These are phyloP conservation scores for Manacus vitellinus DNA, from an alignment of 2,113 vertebrate genomes.

Conservation along the genomic window DNA sequence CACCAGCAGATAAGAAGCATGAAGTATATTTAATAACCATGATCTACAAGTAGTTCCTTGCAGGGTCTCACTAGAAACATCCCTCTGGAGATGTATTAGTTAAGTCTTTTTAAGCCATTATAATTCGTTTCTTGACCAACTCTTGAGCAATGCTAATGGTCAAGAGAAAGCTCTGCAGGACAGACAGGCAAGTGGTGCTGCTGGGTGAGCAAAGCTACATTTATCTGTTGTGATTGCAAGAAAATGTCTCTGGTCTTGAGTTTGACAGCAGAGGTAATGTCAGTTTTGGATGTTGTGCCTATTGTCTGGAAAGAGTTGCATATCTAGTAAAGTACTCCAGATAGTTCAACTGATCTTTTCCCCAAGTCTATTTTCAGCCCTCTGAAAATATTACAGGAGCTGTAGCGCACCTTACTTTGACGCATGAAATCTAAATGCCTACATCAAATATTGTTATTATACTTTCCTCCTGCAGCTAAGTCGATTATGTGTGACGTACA, in stretches of 20 bases:
- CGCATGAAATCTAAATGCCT: accelerated
- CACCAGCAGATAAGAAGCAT: background rate
- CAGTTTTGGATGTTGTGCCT: background rate
- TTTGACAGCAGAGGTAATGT: background rate
- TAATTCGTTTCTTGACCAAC: background rate
- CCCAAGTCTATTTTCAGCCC: background rate
- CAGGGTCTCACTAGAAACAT: background rate
- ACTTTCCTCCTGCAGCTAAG: background rate
- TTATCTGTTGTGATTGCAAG: background rate
- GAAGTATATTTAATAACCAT: background rate
- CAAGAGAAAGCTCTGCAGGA: background rate
- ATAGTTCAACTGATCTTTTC: background rate
- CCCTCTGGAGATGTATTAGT: background rate
- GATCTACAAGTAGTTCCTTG: background rate
- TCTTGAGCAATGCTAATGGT: background rate
- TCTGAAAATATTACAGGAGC: background rate
- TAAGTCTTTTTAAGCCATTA: background rate
- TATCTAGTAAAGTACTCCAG: background rate
- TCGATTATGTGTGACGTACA: background rate
- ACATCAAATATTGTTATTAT: background rate
- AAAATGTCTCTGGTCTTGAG: background rate
- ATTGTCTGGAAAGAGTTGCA: background rate
- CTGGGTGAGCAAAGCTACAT: background rate
- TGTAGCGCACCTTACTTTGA: background rate
- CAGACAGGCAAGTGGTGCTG: background rate